Evolutionary conservation across 2,113 vertebrate genomes (phyloP), one percentile per base, ranked within the genome.

Genomic region (Athene noctua): DNA sequence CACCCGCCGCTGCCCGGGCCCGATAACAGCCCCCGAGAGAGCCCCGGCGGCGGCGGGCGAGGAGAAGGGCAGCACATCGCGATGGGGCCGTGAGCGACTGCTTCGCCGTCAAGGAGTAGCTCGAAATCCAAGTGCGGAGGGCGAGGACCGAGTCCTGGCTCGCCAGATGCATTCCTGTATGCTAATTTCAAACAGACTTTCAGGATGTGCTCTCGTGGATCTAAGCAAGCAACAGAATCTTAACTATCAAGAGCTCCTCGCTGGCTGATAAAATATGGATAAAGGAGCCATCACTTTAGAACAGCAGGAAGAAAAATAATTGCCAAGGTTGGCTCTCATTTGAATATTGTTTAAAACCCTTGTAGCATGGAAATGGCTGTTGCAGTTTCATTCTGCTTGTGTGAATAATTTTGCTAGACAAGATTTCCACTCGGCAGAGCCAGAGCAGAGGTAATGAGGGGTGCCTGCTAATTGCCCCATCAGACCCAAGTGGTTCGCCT

Each of bases 251-350:
- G 92, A 96, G 95, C 77, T 96, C 74, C 93, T 97, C 16, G 5
- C 96, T 92, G 96, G 80, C 85, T 94, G 96, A 96, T 97, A 95
- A 97, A 97, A 97, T 97, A 97, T 97, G 94, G 92, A 97, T 97
- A 96, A 97, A 95, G 97, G 96, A 96, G 79, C 89, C 96, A 92
- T 95, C 96, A 90, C 95, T 96, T 94, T 67, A 68, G 88, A 97
- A 80, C 95, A 96, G 97, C 96, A 80, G 97, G 97, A 94, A 95
- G 95, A 90, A 88, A 98, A 97, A 97, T 97, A 97, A 97, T 97
- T 97, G 96, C 91, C 89, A 70, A 90, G 91, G 86, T 83, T 97
- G 94, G 91, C 72, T 97, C 92, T 96, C 87, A 96, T 97, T 94
- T 94, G 93, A 95, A 96, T 93, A 94, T 93, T 96, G 86, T 95